Conservation (phyloP, 2,797 vertebrate species). For the Diplodus puntazzo region DNA sequence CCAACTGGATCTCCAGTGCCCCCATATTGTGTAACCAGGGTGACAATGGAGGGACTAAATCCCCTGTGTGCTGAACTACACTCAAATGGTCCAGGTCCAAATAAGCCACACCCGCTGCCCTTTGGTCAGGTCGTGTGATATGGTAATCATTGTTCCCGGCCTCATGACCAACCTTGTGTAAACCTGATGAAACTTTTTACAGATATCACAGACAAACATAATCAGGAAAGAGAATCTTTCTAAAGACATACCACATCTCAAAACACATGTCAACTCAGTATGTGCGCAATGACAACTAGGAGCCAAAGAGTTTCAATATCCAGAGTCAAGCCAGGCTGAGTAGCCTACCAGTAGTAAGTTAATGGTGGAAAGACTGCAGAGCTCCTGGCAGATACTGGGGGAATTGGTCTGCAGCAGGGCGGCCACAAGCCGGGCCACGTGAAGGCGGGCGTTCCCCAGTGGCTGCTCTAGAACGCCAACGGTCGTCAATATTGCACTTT, state of each 20-base stretch:
- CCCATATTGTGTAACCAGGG: not conserved
- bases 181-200: conserved; percentile 22
- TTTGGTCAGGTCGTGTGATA: conserved; percentile 46
- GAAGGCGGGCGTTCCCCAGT: conserved; percentile 95
- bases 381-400: conserved; percentile 92
- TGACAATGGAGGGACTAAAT: conserved; percentile 10
- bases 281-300: not conserved
- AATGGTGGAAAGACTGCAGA: conserved; percentile 94
- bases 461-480: conserved; percentile 96
- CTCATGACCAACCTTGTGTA: conserved; percentile 28
- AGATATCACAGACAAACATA: not conserved
- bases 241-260: not conserved
- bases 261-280: not conserved
- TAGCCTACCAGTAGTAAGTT: conserved; percentile 92
- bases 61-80: not conserved
- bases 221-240: not conserved
- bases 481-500: conserved; percentile 95
- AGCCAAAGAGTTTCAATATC: not conserved
- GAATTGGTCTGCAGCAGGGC: conserved; percentile 93
- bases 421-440: conserved; percentile 93
- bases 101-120: conserved; percentile 25
- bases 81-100: not conserved
- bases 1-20: not conserved
- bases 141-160: conserved; percentile 15
- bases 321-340: not conserved